These are phyloP conservation scores for Lacanobia wlatinum DNA, from an alignment of 2,888 invertebrate species.

Conservation along the genomic window DNA sequence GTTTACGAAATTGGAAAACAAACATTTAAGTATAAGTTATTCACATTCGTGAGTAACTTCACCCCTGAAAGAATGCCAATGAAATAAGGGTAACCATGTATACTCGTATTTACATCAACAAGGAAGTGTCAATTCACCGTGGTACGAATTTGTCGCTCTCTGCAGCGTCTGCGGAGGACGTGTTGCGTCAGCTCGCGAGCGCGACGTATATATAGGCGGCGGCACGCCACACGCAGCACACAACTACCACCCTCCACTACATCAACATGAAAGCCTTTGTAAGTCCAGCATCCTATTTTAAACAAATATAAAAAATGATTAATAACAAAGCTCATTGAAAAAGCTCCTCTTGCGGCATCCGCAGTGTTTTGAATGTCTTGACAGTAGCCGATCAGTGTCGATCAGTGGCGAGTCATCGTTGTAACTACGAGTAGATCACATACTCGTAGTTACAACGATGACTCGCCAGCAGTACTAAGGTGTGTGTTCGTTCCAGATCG, in stretches of 20 bases:
- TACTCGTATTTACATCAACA: not conserved
- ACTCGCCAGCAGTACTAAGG: not conserved
- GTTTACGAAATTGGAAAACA: too few species aligned
- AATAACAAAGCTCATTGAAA: not conserved
- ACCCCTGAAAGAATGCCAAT: too few species aligned
- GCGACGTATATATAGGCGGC: conserved; percentile 38
- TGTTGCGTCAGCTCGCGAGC: conserved; percentile 32
- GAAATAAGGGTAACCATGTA: not conserved
- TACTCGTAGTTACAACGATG: not conserved
- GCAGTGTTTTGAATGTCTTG: not conserved
- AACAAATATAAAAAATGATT: not conserved
- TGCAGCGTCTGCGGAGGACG: conserved; percentile 28
- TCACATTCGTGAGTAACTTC: too few species aligned
- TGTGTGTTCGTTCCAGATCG: conserved; percentile 36
- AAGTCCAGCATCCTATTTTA: conserved; percentile 33
- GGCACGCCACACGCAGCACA: conserved; percentile 29
- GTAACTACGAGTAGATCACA: too few species aligned
- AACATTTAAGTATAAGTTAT: too few species aligned
- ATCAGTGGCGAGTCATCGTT: too few species aligned
- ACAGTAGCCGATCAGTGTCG: not conserved
- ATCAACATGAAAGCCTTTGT: conserved; percentile 63
- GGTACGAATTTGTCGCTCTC: not conserved
- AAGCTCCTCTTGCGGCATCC: not conserved
- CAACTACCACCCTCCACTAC: conserved; percentile 26
- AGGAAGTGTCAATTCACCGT: not conserved